Evolutionary conservation across 1,140 invertebrate genomes (phyloP).

Genomic region (Pseudomyrmex gracilis): DNA sequence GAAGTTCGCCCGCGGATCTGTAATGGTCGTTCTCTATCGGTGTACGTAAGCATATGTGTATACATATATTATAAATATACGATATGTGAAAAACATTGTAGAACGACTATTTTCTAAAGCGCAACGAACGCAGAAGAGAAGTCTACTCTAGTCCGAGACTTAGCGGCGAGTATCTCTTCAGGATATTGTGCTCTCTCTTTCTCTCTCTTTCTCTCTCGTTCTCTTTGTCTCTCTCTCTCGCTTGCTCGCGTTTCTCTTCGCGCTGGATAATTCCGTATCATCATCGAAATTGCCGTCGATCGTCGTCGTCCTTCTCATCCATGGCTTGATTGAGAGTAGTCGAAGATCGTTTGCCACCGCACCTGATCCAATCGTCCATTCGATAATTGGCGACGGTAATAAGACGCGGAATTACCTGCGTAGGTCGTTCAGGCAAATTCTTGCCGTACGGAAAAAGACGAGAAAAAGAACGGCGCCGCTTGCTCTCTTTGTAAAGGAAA

Average conservation of each 20-base stretch:
- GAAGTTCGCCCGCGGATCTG: conserved; percentile 71
- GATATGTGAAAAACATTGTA: conserved; percentile 53
- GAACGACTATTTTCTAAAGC: neutral
- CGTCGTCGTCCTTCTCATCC: conserved; percentile 65
- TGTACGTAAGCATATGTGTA: neutral
- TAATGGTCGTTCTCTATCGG: conserved; percentile 22
- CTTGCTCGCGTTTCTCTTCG: conserved; percentile 57
- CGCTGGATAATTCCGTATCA: conserved; percentile 79
- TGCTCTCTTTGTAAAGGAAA: neutral
- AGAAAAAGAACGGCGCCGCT: neutral
- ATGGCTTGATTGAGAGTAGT: conserved; percentile 74
- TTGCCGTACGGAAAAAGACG: conserved; percentile 1
- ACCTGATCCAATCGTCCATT: conserved; percentile 80
- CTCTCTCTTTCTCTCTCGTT: conserved; percentile 48
- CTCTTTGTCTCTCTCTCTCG: conserved; percentile 57
- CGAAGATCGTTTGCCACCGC: conserved; percentile 78
- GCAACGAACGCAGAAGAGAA: conserved; percentile 39
- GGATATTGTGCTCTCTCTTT: conserved; percentile 11
- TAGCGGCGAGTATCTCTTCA: conserved; percentile 19
- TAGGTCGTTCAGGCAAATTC: conserved; percentile 30
- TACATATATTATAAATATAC: neutral
- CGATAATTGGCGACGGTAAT: conserved; percentile 82
- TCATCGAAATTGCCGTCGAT: conserved; percentile 81
- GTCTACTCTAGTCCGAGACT: conserved; percentile 5
- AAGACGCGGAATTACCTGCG: conserved; percentile 68